These are phyloP conservation scores for Cladopsammia gracilis DNA, from an alignment of 64 coral and sea anemone species.

Conservation along the genomic window DNA sequence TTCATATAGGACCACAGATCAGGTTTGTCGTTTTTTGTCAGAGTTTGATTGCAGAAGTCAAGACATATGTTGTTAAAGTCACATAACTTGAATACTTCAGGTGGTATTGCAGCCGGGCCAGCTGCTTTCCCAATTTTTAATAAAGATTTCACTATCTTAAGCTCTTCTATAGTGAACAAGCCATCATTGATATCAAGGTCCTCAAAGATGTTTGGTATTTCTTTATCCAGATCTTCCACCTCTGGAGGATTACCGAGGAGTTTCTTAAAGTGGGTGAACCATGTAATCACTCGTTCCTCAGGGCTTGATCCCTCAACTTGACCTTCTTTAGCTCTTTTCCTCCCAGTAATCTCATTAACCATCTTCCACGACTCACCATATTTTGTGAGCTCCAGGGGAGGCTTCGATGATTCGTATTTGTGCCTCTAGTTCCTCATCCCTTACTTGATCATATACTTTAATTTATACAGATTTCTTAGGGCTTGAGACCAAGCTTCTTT, in stretches of 20 bases:
- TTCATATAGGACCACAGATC: conserved; percentile 2
- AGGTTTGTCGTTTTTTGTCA: not conserved
- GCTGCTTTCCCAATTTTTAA: conserved; percentile 29
- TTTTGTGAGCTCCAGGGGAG: conserved; percentile 30
- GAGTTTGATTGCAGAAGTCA: conserved; percentile 53
- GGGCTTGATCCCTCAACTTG: conserved; percentile 44
- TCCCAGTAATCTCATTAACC: conserved; percentile 62
- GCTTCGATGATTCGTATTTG: conserved; percentile 32
- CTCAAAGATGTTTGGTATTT: not conserved
- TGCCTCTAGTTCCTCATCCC: conserved; percentile 49
- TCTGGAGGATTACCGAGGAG: conserved; percentile 58
- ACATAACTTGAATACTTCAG: conserved; percentile 47
- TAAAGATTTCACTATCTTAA: conserved; percentile 41
- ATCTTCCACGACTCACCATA: conserved; percentile 60
- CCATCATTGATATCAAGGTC: conserved; percentile 35
- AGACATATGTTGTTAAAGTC: conserved; percentile 35
- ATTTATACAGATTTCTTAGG: conserved; percentile 54
- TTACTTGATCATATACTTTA: conserved; percentile 53
- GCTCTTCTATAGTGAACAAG: conserved; percentile 47
- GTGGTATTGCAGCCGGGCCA: conserved; percentile 25
- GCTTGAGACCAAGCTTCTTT: conserved; percentile 47
- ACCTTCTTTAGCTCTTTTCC: conserved; percentile 68
- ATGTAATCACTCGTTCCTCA: conserved; percentile 23
- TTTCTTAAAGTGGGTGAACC: conserved; percentile 50
- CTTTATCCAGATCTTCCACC: not conserved